Percentiles rank a stretch among this genome's conserved stretches.
phyloP scores from a whole-genome alignment of 2,797 vertebrate species.

The Nyctalus aviator region DNA sequence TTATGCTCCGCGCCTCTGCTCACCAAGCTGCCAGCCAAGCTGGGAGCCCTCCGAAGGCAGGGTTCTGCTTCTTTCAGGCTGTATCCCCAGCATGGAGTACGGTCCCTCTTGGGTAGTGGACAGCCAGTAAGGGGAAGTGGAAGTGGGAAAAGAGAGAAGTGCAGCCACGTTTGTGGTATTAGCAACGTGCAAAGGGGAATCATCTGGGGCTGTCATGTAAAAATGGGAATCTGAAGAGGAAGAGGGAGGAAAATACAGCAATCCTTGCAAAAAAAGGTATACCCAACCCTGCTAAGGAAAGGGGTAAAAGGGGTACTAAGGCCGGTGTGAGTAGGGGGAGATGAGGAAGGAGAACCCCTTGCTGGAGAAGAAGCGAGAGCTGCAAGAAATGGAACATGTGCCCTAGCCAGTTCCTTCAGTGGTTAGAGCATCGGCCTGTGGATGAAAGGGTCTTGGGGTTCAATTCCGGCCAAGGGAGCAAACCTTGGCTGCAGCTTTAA shows the following conservation, averaged over 20 bases:
- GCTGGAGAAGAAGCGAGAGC: background rate
- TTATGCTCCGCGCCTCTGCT: background rate
- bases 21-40: background rate
- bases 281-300: background rate
- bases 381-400: background rate
- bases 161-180: background rate
- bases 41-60: background rate
- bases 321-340: background rate
- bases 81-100: background rate
- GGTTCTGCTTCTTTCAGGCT: background rate
- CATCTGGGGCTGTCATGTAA: background rate
- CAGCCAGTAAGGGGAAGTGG: background rate
- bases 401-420: no score
- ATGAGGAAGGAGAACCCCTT: background rate
- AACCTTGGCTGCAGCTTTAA: no score
- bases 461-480: no score
- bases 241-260: conserved; percentile 29
- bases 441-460: no score
- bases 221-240: conserved; percentile 39
- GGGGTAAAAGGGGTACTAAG: background rate
- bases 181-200: conserved; percentile 38
- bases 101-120: no score
- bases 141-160: conserved; percentile 20
- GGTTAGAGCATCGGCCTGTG: no score
- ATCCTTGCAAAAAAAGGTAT: conserved; percentile 41